phyloP scores from a whole-genome alignment of 2,888 invertebrate genomes.

The Encarsia formosa region DNA sequence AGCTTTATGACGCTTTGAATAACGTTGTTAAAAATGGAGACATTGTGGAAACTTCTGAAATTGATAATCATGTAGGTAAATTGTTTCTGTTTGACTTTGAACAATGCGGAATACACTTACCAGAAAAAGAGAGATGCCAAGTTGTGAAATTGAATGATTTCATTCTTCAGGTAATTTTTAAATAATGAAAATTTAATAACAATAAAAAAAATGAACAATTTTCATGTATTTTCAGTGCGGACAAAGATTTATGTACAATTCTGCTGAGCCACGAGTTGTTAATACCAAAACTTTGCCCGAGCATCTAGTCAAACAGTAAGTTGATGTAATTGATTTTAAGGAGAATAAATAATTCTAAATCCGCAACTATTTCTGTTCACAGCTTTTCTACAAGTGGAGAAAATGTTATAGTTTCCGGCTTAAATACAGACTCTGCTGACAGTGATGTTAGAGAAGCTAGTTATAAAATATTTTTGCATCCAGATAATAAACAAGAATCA shows the following conservation, averaged over 20 bases:
- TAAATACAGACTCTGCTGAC: constrained; percentile 79
- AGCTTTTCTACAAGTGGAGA: constrained; percentile 67
- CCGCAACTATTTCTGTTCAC: background rate
- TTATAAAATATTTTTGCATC: constrained; percentile 79
- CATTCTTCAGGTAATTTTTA: constrained; percentile 61
- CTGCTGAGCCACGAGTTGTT: constrained; percentile 66
- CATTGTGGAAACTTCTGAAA: constrained; percentile 58
- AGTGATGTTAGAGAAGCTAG: constrained; percentile 80
- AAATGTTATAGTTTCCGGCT: constrained; percentile 71
- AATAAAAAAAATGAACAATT: too few species aligned
- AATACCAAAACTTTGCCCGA: constrained; percentile 65
- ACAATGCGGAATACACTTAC: constrained; percentile 93
- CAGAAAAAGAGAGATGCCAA: constrained; percentile 63
- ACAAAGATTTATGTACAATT: constrained; percentile 76
- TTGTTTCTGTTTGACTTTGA: constrained; percentile 96
- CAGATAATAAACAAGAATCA: constrained; percentile 71
- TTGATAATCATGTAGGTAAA: constrained; percentile 81
- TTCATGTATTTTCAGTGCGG: constrained; percentile 58
- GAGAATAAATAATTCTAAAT: too few species aligned
- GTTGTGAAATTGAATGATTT: constrained; percentile 85
- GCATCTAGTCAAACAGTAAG: constrained; percentile 70
- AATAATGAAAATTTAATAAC: too few species aligned
- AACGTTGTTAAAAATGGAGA: constrained; percentile 71
- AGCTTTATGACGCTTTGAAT: constrained; percentile 74
- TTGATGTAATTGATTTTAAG: too few species aligned